phyloP scores from a whole-genome alignment of 2,797 vertebrate species.

The Amniataba percoides region DNA sequence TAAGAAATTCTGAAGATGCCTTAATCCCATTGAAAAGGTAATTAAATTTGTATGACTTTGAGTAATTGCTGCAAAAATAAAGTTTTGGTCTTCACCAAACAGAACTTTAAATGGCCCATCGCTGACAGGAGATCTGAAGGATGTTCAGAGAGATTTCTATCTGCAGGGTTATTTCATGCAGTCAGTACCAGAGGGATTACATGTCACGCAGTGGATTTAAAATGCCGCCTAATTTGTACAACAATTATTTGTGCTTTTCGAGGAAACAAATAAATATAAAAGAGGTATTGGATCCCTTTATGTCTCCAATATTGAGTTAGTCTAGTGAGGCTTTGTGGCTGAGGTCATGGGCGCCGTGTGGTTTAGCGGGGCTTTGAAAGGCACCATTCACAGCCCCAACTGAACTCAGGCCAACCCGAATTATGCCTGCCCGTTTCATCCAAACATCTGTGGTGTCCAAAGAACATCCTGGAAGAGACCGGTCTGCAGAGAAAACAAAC shows the following conservation, averaged over 20 bases:
- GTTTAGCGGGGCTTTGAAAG: constrained; percentile 70
- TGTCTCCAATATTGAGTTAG: constrained; percentile 35
- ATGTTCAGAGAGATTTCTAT: constrained; percentile 31
- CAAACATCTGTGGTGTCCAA: constrained; percentile 76
- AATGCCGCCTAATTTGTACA: constrained; percentile 36
- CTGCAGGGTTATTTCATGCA: constrained; percentile 24
- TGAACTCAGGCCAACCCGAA: constrained; percentile 72
- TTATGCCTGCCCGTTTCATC: constrained; percentile 62
- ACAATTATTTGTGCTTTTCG: constrained; percentile 42
- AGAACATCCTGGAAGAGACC: constrained; percentile 71
- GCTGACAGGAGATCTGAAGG: constrained; percentile 20
- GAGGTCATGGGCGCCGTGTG: constrained; percentile 58
- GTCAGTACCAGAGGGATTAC: constrained; percentile 18
- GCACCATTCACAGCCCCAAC: constrained; percentile 57
- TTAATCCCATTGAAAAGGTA: constrained; percentile 36
- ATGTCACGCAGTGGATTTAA: constrained; percentile 25
- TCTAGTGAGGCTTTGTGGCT: constrained; percentile 43
- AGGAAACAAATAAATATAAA: constrained; percentile 10
- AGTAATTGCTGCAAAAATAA: constrained; percentile 38
- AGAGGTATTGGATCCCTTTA: constrained; percentile 34
- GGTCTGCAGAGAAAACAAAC: constrained; percentile 54
- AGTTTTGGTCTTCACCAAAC: constrained; percentile 37
- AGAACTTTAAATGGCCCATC: constrained; percentile 28
- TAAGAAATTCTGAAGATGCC: constrained; percentile 28
- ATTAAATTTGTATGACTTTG: constrained; percentile 39